These are phyloP conservation scores for Metopolophium dirhodum DNA, from an alignment of 1,140 invertebrate species.

Conservation along the genomic window DNA sequence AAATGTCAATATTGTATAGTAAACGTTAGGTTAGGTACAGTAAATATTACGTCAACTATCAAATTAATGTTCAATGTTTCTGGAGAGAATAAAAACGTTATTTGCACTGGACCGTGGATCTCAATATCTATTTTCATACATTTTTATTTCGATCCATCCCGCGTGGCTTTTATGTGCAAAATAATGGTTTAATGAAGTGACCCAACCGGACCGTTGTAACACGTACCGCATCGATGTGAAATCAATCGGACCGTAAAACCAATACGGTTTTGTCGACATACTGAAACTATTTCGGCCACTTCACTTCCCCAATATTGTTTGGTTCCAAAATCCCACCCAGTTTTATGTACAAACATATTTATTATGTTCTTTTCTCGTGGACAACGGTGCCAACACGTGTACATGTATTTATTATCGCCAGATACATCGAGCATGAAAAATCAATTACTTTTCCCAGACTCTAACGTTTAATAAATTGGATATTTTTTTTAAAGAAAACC, in stretches of 20 bases:
- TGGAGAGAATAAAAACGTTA: neutral
- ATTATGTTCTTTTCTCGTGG: conserved; percentile 10
- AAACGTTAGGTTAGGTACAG: no score
- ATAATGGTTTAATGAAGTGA: conserved; percentile 37
- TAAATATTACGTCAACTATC: no score
- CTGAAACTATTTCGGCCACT: conserved; percentile 37
- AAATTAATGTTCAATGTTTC: neutral
- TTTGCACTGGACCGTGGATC: neutral
- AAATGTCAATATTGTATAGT: neutral
- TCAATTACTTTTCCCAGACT: neutral
- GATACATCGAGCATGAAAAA: conserved; percentile 1
- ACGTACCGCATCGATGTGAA: conserved; percentile 25
- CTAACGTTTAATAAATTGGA: neutral
- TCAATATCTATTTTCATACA: neutral
- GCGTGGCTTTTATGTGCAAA: neutral
- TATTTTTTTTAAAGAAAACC: neutral
- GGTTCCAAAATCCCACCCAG: neutral
- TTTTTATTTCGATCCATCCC: neutral
- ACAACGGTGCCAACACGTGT: conserved; percentile 32
- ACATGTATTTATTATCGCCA: conserved; percentile 11
- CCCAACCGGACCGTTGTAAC: conserved; percentile 32
- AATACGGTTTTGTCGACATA: conserved; percentile 36
- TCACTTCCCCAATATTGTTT: neutral
- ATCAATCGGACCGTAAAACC: conserved; percentile 53
- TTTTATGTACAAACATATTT: conserved; percentile 25